A percentile compares a stretch with the other conserved stretches of the same genome.
Conservation (phyloP, 2,113 vertebrate genomes). For the Bos indicus region DNA sequence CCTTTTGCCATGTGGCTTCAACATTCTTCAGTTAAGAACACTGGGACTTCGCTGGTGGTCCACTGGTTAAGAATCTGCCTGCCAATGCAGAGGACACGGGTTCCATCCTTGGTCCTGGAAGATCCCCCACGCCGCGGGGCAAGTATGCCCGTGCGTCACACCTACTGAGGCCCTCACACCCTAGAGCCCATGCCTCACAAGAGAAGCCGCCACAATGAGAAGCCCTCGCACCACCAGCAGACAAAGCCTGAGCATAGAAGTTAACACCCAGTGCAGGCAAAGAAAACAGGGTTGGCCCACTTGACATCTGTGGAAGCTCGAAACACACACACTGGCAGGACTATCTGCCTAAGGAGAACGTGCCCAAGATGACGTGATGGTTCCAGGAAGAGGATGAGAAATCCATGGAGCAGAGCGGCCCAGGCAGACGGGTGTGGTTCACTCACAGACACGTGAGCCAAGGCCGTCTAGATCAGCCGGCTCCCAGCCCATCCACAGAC, state of each 20-base stretch:
- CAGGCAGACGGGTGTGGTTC: fast-evolving
- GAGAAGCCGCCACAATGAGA: not conserved
- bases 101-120: not conserved
- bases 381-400: not conserved
- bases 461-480: not conserved
- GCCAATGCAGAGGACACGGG: not conserved
- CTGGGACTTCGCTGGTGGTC: not conserved
- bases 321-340: not conserved
- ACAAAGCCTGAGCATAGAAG: not conserved
- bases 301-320: not conserved
- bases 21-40: not conserved
- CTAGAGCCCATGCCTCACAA: not conserved
- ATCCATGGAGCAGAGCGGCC: fast-evolving
- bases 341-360: not conserved
- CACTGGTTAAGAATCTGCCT: not conserved
- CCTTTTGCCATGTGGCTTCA: not conserved
- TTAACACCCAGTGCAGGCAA: not conserved
- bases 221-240: not conserved
- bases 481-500: not conserved
- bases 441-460: not conserved
- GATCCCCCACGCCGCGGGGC: fast-evolving
- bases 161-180: not conserved
- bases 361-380: not conserved
- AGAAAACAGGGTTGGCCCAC: not conserved
- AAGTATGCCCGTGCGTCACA: not conserved